Evolutionary conservation across 2,113 vertebrate genomes (phyloP).

Genomic region (Odontophorus gujanensis): DNA sequence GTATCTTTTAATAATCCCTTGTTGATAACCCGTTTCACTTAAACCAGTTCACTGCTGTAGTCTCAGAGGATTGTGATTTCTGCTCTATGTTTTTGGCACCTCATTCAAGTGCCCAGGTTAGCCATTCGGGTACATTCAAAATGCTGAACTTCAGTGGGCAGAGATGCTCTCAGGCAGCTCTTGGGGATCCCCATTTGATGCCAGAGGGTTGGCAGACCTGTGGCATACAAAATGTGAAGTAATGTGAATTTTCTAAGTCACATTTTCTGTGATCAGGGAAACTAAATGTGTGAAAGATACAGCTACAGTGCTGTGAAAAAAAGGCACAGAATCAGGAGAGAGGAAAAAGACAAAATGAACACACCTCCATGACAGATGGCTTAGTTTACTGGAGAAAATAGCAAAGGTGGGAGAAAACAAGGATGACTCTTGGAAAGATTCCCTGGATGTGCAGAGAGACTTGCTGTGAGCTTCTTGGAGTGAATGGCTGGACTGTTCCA

Average conservation of each 20-base stretch:
- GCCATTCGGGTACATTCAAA: not conserved
- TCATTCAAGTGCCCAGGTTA: not conserved
- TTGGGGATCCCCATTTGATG: not conserved
- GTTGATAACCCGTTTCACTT: not conserved
- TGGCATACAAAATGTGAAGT: not conserved
- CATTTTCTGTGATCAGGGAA: not conserved
- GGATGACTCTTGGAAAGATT: not conserved
- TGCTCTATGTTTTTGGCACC: not conserved
- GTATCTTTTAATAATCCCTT: not conserved
- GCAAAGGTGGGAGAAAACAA: not conserved
- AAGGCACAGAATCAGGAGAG: not conserved
- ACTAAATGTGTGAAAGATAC: not conserved
- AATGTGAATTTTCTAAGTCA: not conserved
- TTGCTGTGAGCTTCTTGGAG: not conserved
- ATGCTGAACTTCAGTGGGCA: not conserved
- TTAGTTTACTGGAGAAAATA: not conserved
- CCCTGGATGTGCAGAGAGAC: not conserved
- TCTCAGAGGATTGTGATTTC: not conserved
- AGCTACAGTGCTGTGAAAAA: not conserved
- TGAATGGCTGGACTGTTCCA: not conserved
- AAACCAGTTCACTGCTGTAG: not conserved
- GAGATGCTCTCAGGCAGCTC: not conserved
- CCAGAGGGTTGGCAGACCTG: not conserved
- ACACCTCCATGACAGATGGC: not conserved
- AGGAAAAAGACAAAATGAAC: not conserved